These are phyloP conservation scores for Anolis carolinensis DNA, from an alignment of 2,113 vertebrate species.

Conservation along the genomic window DNA sequence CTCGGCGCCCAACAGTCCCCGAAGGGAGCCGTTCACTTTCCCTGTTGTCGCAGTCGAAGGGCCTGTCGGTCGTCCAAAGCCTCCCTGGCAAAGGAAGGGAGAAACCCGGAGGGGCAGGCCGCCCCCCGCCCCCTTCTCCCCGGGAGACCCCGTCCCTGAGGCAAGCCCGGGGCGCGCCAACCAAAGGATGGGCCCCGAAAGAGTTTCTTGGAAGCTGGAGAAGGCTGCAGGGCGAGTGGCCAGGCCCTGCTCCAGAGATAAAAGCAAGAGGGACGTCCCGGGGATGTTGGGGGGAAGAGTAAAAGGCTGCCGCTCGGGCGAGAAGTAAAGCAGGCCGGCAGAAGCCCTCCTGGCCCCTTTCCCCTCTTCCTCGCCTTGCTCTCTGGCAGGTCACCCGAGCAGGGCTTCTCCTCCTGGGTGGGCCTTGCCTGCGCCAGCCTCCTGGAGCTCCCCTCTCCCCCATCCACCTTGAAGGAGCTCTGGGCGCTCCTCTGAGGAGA, in stretches of 20 bases:
- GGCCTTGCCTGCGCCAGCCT: too few relatives aligned
- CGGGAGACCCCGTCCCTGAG: neutral
- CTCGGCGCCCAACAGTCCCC: slow-evolving; percentile 51
- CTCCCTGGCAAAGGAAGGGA: slow-evolving; percentile 30
- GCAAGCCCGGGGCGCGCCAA: slow-evolving; percentile 29
- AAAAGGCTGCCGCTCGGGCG: slow-evolving; percentile 67
- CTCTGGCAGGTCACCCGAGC: neutral
- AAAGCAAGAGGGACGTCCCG: slow-evolving; percentile 64
- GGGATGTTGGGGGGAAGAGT: slow-evolving; percentile 66
- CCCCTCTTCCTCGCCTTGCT: slow-evolving; percentile 40
- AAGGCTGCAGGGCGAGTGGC: slow-evolving; percentile 59
- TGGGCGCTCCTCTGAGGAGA: too few relatives aligned
- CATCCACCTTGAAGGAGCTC: too few relatives aligned
- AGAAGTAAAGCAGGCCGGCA: neutral
- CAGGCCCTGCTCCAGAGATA: slow-evolving; percentile 71
- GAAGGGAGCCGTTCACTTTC: slow-evolving; percentile 67
- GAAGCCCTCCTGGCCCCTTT: slow-evolving; percentile 38
- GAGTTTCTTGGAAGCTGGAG: slow-evolving; percentile 39
- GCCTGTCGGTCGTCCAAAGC: slow-evolving; percentile 59
- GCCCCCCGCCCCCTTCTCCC: neutral
- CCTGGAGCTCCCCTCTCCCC: too few relatives aligned
- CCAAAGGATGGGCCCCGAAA: slow-evolving; percentile 41
- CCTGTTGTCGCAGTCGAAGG: slow-evolving; percentile 64
- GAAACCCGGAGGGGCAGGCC: neutral
- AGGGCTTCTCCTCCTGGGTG: neutral